These are phyloP conservation scores for Salpingus planirostris DNA, from an alignment of 2,888 invertebrate species.

Conservation along the genomic window DNA sequence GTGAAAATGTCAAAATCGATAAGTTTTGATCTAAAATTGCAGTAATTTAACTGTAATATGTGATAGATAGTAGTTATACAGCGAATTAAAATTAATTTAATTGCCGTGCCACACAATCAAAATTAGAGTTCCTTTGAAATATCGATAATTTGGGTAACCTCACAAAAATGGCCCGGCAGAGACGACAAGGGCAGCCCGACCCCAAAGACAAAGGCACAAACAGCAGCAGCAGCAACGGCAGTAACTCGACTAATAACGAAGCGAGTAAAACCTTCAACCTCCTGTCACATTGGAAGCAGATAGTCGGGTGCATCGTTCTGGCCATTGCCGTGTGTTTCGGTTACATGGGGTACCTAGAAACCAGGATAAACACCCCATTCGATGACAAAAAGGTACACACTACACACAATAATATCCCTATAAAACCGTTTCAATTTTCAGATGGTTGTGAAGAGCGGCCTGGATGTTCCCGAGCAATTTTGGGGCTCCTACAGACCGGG, in stretches of 20 bases:
- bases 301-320: slow-evolving; percentile 53
- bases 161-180: slow-evolving; percentile 15
- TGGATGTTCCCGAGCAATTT: slow-evolving; percentile 67
- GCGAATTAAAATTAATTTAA: no score
- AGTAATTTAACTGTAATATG: no score
- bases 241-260: slow-evolving; percentile 28
- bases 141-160: no score
- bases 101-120: no score
- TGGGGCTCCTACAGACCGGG: slow-evolving; percentile 94
- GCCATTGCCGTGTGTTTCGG: slow-evolving; percentile 65
- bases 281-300: slow-evolving; percentile 49
- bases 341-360: slow-evolving; percentile 76
- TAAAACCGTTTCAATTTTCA: slow-evolving; percentile 28
- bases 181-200: slow-evolving; percentile 9
- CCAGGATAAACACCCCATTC: slow-evolving; percentile 79
- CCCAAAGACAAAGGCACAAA: slow-evolving; percentile 27
- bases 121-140: no score
- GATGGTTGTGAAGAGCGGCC: slow-evolving; percentile 62
- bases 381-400: slow-evolving; percentile 72
- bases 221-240: slow-evolving; percentile 42
- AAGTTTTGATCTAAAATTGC: no score
- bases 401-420: slow-evolving; percentile 6
- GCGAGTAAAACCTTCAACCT: slow-evolving; percentile 21
- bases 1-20: no score
- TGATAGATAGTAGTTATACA: no score